Evolutionary conservation across 2,113 vertebrate species (phyloP).

Genomic region (Tringa solitaria): DNA sequence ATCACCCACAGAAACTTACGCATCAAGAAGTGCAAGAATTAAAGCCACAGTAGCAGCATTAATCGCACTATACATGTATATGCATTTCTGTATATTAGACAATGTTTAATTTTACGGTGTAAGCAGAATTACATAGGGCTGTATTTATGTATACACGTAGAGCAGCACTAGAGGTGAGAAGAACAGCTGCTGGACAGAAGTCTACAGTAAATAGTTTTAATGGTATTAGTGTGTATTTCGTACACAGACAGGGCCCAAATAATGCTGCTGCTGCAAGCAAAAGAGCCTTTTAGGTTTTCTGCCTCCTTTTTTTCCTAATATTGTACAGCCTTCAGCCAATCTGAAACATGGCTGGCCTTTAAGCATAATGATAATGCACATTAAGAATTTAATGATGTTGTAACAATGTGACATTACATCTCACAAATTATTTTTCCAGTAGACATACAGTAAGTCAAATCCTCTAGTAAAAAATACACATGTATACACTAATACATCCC

Average conservation of each 20-base stretch:
- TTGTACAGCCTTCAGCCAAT: neutral
- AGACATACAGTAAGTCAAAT: neutral
- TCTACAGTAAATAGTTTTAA: neutral
- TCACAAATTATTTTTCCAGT: neutral
- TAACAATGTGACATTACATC: neutral
- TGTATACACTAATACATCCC: neutral
- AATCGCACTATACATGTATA: neutral
- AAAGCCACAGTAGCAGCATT: neutral
- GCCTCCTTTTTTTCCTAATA: neutral
- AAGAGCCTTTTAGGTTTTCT: neutral
- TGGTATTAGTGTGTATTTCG: neutral
- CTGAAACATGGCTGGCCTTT: neutral
- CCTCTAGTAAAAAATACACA: neutral
- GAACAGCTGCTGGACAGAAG: neutral
- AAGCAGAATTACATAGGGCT: neutral
- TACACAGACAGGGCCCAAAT: accelerated
- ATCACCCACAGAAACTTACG: accelerated
- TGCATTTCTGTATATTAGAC: neutral
- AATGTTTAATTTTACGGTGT: neutral
- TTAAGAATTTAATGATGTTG: neutral
- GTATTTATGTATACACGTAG: accelerated
- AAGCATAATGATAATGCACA: neutral
- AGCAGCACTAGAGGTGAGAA: neutral
- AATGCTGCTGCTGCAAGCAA: neutral
- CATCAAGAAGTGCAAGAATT: neutral